These are phyloP conservation scores for Drosophila trichaetosa DNA, from an alignment of 2,888 invertebrate species.

Conservation along the genomic window DNA sequence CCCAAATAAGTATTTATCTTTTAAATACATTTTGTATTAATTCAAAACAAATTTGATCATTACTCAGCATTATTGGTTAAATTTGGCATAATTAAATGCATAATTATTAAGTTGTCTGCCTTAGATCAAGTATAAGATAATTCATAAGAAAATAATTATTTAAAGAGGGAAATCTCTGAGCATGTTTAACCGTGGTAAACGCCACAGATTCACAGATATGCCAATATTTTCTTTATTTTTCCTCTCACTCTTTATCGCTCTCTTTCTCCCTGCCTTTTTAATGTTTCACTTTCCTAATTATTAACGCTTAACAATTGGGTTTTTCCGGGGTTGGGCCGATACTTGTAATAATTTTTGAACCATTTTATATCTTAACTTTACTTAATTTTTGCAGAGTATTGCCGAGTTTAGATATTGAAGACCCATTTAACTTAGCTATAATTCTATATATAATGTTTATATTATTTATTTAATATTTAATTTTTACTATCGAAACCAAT, in stretches of 20 bases:
- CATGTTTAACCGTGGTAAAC: not conserved
- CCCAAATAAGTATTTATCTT: not conserved
- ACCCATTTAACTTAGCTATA: too few relatives aligned
- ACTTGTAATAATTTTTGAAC: too few relatives aligned
- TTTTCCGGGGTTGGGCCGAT: too few relatives aligned
- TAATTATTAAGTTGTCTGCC: not conserved
- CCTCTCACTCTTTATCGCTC: too few relatives aligned
- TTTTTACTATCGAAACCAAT: not conserved
- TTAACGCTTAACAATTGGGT: too few relatives aligned
- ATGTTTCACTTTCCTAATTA: too few relatives aligned
- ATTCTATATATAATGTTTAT: too few relatives aligned
- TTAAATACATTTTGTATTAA: not conserved
- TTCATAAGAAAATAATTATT: not conserved
- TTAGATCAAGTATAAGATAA: not conserved
- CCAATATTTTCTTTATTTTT: not conserved
- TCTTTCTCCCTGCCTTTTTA: too few relatives aligned
- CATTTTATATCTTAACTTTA: too few relatives aligned
- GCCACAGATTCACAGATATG: not conserved
- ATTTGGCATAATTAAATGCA: not conserved
- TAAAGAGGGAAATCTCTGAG: not conserved
- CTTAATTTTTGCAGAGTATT: too few relatives aligned
- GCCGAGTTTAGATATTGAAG: too few relatives aligned
- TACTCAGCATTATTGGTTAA: not conserved
- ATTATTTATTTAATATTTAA: not conserved
- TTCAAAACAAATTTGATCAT: not conserved